Percentiles rank a stretch among this genome's conserved stretches.
These are phyloP conservation scores for Odocoileus hemionus DNA, from an alignment of 2,113 vertebrate genomes.

Conservation along the genomic window DNA sequence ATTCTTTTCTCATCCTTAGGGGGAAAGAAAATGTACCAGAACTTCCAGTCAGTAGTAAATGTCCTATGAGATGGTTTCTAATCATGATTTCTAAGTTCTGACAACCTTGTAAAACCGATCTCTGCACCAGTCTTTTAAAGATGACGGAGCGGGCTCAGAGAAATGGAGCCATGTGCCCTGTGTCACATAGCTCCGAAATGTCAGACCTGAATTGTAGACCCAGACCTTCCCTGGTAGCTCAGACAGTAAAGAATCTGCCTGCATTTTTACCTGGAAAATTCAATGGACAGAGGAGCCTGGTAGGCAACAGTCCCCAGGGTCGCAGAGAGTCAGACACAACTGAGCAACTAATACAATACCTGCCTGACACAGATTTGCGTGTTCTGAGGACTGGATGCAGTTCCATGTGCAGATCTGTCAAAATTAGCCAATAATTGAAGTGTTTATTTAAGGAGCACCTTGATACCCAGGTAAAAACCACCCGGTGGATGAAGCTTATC, in stretches of 20 bases:
- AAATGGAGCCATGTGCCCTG: background rate
- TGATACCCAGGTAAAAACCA: background rate
- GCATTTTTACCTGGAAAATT: background rate
- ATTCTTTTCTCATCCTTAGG: background rate
- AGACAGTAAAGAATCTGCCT: background rate
- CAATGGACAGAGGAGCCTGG: background rate
- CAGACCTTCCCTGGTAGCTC: background rate
- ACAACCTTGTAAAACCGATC: background rate
- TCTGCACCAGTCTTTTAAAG: background rate
- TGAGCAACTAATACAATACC: background rate
- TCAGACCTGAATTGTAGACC: background rate
- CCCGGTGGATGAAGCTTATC: background rate
- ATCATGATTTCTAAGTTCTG: background rate
- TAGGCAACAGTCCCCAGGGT: background rate
- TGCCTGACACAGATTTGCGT: background rate
- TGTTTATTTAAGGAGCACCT: slow-evolving; percentile 34
- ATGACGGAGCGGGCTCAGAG: background rate
- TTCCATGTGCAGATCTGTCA: background rate
- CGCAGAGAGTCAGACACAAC: background rate
- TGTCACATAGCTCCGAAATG: background rate
- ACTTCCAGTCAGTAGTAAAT: background rate
- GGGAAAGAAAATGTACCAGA: background rate
- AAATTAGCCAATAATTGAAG: background rate
- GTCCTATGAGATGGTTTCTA: background rate
- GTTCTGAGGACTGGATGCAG: background rate